Evolutionary conservation across 2,797 vertebrate species (phyloP).

Genomic region (Amblyraja radiata): DNA sequence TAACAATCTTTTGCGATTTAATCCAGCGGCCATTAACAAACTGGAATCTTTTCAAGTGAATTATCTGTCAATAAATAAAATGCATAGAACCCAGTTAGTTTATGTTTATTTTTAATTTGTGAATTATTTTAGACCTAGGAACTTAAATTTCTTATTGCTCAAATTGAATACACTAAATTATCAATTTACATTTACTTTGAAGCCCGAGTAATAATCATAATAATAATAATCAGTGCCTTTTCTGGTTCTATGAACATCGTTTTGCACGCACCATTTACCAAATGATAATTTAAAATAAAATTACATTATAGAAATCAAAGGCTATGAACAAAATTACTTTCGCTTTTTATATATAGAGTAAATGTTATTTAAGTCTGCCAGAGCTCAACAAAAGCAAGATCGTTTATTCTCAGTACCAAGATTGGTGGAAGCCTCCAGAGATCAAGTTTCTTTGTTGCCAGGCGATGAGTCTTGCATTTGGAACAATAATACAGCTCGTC

Average conservation of each 20-base stretch:
- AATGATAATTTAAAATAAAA: not conserved
- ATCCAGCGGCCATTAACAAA: conserved; percentile 98
- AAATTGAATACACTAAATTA: not conserved
- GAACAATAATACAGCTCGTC: conserved; percentile 98
- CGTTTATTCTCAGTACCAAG: conserved; percentile 62
- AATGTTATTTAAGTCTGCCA: not conserved
- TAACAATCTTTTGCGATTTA: conserved; percentile 98
- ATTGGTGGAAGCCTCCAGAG: conserved; percentile 94
- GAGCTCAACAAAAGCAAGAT: not conserved
- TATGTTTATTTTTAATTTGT: not conserved
- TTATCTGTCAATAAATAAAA: conserved; percentile 64
- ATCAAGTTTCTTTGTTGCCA: conserved; percentile 97
- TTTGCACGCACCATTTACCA: not conserved
- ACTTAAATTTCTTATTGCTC: not conserved
- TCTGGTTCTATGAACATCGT: not conserved
- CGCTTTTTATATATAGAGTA: not conserved
- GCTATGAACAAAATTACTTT: not conserved
- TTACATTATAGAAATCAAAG: not conserved
- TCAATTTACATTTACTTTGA: not conserved
- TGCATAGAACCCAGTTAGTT: not conserved
- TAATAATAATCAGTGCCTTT: not conserved
- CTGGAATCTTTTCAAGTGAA: conserved; percentile 96
- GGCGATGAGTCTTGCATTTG: conserved; percentile 89
- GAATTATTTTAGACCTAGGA: too few species aligned
- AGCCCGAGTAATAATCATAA: not conserved